Conservation (phyloP, 37 sponge, comb jelly and placozoan species). For the Amphimedon queenslandica region DNA sequence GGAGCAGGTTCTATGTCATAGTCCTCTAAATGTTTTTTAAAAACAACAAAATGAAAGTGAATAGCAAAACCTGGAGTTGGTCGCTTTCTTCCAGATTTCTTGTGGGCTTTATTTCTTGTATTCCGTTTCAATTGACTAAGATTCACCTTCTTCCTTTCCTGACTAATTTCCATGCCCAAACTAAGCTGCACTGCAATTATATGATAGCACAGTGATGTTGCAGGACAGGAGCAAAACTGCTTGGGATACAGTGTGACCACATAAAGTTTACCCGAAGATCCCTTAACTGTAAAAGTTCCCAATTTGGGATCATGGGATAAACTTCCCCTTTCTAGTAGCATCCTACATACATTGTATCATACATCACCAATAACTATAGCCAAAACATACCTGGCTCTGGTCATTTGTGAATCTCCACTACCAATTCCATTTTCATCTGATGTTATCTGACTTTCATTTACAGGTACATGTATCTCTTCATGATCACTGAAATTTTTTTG, state of each 20-base stretch:
- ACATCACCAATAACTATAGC: not conserved
- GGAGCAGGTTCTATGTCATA: not conserved
- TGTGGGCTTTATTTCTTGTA: constrained; percentile 8
- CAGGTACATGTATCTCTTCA: too few species aligned
- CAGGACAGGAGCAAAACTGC: constrained; percentile 53
- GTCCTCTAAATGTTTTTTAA: too few species aligned
- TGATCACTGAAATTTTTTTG: too few species aligned
- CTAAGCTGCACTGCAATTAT: constrained; percentile 48
- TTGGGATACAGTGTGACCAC: constrained; percentile 34
- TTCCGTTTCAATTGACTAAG: constrained; percentile 40
- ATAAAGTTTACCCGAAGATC: constrained; percentile 18
- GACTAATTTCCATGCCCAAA: constrained; percentile 3
- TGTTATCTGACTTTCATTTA: too few species aligned
- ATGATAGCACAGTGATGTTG: constrained; percentile 39
- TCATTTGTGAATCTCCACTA: not conserved
- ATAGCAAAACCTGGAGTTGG: constrained; percentile 9
- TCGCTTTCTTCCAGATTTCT: constrained; percentile 35
- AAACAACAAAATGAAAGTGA: too few species aligned
- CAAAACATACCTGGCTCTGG: constrained; percentile 18
- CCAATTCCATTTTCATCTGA: too few species aligned
- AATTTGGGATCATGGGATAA: constrained; percentile 3
- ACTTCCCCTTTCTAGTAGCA: constrained; percentile 8
- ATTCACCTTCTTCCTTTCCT: constrained; percentile 5
- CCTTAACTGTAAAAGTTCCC: constrained; percentile 15
- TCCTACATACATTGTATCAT: not conserved